These are phyloP conservation scores for Lethrus apterus DNA, from an alignment of 1,140 invertebrate genomes.

Conservation along the genomic window DNA sequence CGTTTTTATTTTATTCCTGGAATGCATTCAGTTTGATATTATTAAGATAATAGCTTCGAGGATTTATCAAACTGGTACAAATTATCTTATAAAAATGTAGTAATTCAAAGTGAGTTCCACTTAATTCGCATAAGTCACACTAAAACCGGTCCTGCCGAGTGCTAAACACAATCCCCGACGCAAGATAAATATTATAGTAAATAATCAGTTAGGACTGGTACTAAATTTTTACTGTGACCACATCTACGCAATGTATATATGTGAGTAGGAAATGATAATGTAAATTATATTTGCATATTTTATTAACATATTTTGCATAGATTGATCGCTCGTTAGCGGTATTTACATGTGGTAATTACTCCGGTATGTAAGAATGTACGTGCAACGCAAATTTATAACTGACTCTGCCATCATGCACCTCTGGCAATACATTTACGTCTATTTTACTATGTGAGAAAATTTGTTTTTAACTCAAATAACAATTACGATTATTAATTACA, in stretches of 20 bases:
- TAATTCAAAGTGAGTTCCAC: too few species aligned
- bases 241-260: conserved; percentile 6
- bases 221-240: too few species aligned
- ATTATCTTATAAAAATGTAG: too few species aligned
- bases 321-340: conserved; percentile 8
- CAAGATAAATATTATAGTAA: too few species aligned
- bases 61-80: too few species aligned
- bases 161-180: too few species aligned
- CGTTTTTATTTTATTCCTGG: too few species aligned
- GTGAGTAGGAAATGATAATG: conserved; percentile 11
- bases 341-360: conserved; percentile 8
- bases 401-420: not conserved
- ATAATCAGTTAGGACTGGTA: too few species aligned
- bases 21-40: too few species aligned
- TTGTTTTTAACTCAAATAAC: conserved; percentile 6
- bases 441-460: conserved; percentile 1
- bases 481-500: conserved; percentile 3
- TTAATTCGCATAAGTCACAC: too few species aligned
- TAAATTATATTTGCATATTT: not conserved
- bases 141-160: too few species aligned
- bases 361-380: conserved; percentile 9
- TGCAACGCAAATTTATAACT: conserved; percentile 1
- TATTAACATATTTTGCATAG: conserved; percentile 1
- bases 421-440: conserved; percentile 1
- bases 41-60: too few species aligned